These are phyloP conservation scores for Antigone vipio DNA, from an alignment of 2,113 vertebrate species.

Conservation along the genomic window DNA sequence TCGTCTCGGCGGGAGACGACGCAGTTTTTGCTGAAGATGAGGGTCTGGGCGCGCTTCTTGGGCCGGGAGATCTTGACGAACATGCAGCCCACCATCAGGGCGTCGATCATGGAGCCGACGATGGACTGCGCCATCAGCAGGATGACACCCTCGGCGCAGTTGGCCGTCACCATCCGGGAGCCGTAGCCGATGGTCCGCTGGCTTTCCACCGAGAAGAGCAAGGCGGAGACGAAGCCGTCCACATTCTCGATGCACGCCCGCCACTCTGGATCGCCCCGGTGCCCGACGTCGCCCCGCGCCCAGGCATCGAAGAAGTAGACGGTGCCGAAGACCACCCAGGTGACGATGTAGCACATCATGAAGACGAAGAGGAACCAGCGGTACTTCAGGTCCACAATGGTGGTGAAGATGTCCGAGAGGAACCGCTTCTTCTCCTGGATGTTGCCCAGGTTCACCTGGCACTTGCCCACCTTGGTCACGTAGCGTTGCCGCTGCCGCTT, in stretches of 20 bases:
- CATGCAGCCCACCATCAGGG: constrained; percentile 88
- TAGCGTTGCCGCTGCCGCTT: constrained; percentile 79
- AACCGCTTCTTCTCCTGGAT: constrained; percentile 82
- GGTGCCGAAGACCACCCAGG: constrained; percentile 79
- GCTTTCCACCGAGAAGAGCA: constrained; percentile 84
- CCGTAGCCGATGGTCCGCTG: constrained; percentile 85
- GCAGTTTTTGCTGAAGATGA: constrained; percentile 85
- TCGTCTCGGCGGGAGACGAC: constrained; percentile 79
- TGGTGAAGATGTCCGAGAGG: constrained; percentile 85
- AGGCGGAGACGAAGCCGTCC: constrained; percentile 78
- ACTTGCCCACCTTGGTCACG: constrained; percentile 83
- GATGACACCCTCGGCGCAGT: constrained; percentile 76
- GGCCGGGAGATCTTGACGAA: constrained; percentile 87
- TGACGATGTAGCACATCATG: constrained; percentile 81
- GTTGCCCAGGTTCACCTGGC: constrained; percentile 81
- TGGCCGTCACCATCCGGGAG: constrained; percentile 79
- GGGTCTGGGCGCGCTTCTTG: constrained; percentile 83
- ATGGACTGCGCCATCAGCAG: constrained; percentile 83
- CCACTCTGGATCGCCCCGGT: constrained; percentile 74
- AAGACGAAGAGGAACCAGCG: constrained; percentile 86
- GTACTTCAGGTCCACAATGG: constrained; percentile 84
- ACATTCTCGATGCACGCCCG: constrained; percentile 78
- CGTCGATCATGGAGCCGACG: constrained; percentile 80
- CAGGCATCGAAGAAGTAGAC: constrained; percentile 81
- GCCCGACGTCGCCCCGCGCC: constrained; percentile 74